Evolutionary conservation across 2,113 vertebrate species (phyloP), one percentile per base, ranked within the genome.

Genomic region (Cisticola juncidis): DNA sequence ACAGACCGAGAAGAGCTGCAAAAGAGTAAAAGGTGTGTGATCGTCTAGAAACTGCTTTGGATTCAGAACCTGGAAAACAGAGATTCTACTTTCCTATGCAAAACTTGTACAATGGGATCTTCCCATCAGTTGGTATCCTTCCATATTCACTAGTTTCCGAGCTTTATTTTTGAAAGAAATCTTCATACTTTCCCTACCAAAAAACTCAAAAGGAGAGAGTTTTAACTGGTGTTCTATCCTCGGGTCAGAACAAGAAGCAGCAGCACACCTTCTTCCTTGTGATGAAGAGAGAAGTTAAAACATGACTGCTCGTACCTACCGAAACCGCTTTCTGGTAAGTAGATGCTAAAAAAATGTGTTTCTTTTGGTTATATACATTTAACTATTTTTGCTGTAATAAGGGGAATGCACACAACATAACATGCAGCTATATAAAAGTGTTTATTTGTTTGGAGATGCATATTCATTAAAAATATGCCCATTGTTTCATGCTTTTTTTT

Each of bases 201-300:
- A 83, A 91, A 74, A 47, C 14, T 72, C 14, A 3, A 58, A 62
- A 89, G 28, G 45, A 93, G 33, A 82, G 38, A 78, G 15, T 56
- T 86, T 80, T 90, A n/a, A 64, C 50, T 71, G 20, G 58, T 50
- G 20, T 86, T 56, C 23, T 40, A 33, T 82, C n/a, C 40, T 94
- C 14, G 45, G 56, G 9, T 58, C 38, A 68, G 81, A 77, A 86
- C 9, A 1, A 20, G 53, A 91, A 92, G 68, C 11, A 85, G 57
- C 57, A 45, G 29, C 11, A 17, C 13, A 24, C 11, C 22, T 42
- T 58, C 62, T 81, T 51, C 31, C 77, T 91, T 91, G 95, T 88
- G 76, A 97, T 97, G 97, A 96, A 95, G 87, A 89, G 2, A 94
- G 65, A 84, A 87, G 38, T 70, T 86, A 94, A 96, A 94, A 81